Base-by-base conservation (phyloP, 1,140 invertebrate genomes). In the Bombus impatiens region DNA sequence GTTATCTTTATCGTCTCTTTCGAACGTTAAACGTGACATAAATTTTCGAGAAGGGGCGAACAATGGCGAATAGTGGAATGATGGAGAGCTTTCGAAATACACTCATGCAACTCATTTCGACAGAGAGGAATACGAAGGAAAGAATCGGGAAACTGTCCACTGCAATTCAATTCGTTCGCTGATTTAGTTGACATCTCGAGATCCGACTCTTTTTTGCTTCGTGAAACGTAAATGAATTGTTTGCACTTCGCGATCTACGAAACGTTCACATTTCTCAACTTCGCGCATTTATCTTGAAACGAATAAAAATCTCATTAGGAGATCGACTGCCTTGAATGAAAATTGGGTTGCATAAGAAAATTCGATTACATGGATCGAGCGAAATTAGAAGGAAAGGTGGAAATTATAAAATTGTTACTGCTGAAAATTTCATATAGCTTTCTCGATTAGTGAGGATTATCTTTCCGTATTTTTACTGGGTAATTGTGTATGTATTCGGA, bases 81-180 rank as follows among this genome's bases (percentile, higher is more conserved):
- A 74, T 44, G 40, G 53, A 59, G 25, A 40, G 59, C 42, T 67
- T 83, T 83, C 40, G 59, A 67, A 76, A 47, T 18, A 25, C 35
- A 28, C 28, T 59, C 70, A 15, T 22, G 32, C 71, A 28, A 25
- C 35, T 71, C 32, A 13, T 37, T 5, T 8, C 22, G 71, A n/a
- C 28, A 32, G 40, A 65, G 40, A 47, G 72, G 40, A 35, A 65
- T 6, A 5, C 18, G 71, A 75, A 84, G 57, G 78, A 82, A 57
- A 72, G 76, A 65, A 74, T 88, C 78, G 59, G 47, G 59, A 78
- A 86, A 32, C 78, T 86, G 87, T 88, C 87, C 67, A 15, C 59
- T 28, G 47, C 86, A 86, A 88, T 86, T 88, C 74, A 86, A 77
- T 86, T 65, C 74, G 32, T 44, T 5, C 35, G 8, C 40, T 53